Percentiles rank a stretch among this genome's conserved stretches.
phyloP scores from a whole-genome alignment of 2,797 vertebrate genomes.

The Chiloscyllium punctatum region DNA sequence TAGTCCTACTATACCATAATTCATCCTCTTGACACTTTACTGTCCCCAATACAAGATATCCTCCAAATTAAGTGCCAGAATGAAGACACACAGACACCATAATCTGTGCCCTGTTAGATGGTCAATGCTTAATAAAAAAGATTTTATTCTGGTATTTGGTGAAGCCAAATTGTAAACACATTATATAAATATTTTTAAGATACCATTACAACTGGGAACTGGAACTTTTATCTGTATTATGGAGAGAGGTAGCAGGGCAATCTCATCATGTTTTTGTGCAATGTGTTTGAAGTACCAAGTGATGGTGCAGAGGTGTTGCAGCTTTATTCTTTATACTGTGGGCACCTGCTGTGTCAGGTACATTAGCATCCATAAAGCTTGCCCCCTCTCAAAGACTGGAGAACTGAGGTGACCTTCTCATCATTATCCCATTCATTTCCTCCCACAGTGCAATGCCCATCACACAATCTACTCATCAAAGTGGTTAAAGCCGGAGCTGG shows the following conservation, averaged over 20 bases:
- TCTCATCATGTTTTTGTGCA: neutral
- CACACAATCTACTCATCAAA: constrained; percentile 54
- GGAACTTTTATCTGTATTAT: neutral
- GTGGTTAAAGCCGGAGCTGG: neutral
- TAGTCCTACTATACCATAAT: neutral
- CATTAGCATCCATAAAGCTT: constrained; percentile 17
- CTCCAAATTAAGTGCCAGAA: neutral
- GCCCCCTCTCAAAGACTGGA: constrained; percentile 58
- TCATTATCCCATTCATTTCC: constrained; percentile 68
- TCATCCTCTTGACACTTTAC: neutral
- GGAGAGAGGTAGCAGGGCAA: neutral
- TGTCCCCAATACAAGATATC: neutral
- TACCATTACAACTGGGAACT: neutral
- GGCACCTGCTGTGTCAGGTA: neutral
- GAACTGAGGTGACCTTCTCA: constrained; percentile 67
- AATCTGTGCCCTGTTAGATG: neutral
- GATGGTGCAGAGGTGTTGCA: neutral
- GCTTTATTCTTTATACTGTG: neutral
- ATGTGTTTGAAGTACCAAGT: neutral
- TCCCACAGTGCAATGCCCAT: constrained; percentile 72
- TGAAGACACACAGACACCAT: neutral
- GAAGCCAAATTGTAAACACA: constrained; percentile 2
- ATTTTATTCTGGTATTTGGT: neutral
- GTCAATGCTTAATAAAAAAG: neutral
- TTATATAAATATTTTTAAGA: constrained; percentile 1